Evolutionary conservation across 1,140 invertebrate genomes (phyloP).

Genomic region (Latrodectus geometricus): DNA sequence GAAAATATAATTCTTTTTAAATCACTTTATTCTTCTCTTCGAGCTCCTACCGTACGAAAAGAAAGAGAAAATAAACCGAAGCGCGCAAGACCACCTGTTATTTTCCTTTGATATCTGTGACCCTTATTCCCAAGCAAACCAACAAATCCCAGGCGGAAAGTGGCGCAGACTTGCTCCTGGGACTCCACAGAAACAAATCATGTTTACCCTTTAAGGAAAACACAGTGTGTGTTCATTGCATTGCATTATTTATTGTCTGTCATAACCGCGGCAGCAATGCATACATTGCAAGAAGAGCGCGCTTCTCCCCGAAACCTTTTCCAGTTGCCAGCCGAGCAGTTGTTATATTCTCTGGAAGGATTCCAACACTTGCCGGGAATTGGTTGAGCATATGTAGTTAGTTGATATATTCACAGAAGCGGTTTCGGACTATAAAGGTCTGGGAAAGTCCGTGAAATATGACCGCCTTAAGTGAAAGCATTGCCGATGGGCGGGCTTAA

Average conservation of each 20-base stretch:
- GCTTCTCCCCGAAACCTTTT: not conserved
- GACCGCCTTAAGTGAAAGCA: not conserved
- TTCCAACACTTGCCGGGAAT: not conserved
- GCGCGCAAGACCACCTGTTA: not conserved
- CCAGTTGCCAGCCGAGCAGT: not conserved
- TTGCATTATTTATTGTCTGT: slow-evolving; percentile 44
- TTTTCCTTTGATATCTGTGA: not conserved
- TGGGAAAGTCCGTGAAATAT: not conserved
- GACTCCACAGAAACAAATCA: slow-evolving; percentile 16
- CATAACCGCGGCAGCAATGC: not conserved
- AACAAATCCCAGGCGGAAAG: not conserved
- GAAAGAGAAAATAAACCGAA: not conserved
- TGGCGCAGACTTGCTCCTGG: not conserved
- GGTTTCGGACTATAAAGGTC: not conserved
- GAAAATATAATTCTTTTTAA: not conserved
- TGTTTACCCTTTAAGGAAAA: slow-evolving; percentile 33
- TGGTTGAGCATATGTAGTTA: not conserved
- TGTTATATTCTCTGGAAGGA: not conserved
- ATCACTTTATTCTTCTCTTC: not conserved
- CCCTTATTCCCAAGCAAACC: not conserved
- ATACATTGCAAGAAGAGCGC: not conserved
- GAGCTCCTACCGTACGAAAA: not conserved
- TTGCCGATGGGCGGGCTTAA: not conserved
- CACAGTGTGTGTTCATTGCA: slow-evolving; percentile 25
- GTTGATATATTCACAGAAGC: slow-evolving; percentile 4